Base-by-base conservation (phyloP, 2,888 invertebrate genomes). In the Drosophila mimetica region DNA sequence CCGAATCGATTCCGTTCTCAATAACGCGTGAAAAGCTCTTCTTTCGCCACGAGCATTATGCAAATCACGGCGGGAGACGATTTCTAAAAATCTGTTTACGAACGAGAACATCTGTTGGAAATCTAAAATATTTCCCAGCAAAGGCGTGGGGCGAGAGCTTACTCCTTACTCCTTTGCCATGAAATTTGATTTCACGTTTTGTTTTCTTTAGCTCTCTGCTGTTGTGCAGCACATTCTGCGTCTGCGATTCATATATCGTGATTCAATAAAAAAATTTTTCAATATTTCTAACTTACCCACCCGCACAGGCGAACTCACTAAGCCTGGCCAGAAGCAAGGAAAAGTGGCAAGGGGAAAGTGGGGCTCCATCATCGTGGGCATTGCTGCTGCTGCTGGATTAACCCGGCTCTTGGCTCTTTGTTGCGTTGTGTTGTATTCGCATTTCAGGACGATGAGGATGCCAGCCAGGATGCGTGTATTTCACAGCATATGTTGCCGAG, bases 31-130 rank as follows among this genome's bases (percentile, higher is more conserved):
- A 73, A 74, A 41, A 32, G 39, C 58, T 30, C 39, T 9, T 22
- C 41, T 50, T 34, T 18, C 42, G 28, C 39, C 48, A 46, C 46
- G 69, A 63, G 74, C 50, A 67, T 88, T 87, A 88, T 85, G 88
- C 73, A 85, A 85, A 85, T 84, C 83, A 77, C 73, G 75, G 73
- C 50, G 37, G 28, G 64, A 72, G 77, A 79, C 84, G 74, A 74
- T 70, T 73, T 61, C 64, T 63, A 54, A 71, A 82, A 83, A 86
- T 82, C 75, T 79, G 86, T 75, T 83, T 77, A 71, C 72, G 54
- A 77, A 70, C 67, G 70, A 59, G 60, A 78, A 80, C 85, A 88
- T 83, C 85, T 85, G 88, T 65, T 76, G 74, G 57, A 65, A 77
- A 76, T 77, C 74, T 75, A 47, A 77, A 86, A 77, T 77, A 79